phyloP scores from a whole-genome alignment of 2,797 vertebrate species.

The Etheostoma nigrum region DNA sequence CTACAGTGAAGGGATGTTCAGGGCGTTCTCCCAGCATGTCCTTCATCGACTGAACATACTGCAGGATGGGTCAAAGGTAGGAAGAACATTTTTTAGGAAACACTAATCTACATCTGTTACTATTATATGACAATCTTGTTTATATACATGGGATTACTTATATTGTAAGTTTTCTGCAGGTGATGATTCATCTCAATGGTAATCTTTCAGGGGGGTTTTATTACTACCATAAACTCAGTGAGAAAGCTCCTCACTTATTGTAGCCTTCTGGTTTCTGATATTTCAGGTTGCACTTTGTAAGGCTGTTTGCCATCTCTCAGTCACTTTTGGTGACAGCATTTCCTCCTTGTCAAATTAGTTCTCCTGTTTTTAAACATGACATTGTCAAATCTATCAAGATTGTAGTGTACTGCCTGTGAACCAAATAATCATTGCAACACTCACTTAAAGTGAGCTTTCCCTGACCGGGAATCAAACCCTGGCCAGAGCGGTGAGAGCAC shows the following conservation, averaged over 20 bases:
- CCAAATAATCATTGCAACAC: not conserved
- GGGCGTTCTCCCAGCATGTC: constrained; percentile 95
- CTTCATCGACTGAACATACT: constrained; percentile 90
- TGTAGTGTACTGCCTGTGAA: too few relatives aligned
- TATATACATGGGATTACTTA: not conserved
- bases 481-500: constrained; percentile 81
- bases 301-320: not conserved
- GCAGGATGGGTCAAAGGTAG: constrained; percentile 90
- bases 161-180: not conserved
- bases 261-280: not conserved
- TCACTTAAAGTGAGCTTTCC: constrained; percentile 42
- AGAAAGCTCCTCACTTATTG: not conserved
- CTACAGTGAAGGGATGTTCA: constrained; percentile 91
- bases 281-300: not conserved
- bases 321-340: not conserved
- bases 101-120: not conserved
- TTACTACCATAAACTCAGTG: not conserved
- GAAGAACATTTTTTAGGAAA: constrained; percentile 13
- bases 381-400: not conserved
- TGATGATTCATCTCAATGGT: not conserved
- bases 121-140: not conserved
- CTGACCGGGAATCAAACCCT: constrained; percentile 84
- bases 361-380: not conserved
- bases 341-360: not conserved
- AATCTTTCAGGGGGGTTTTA: not conserved